Percentiles rank a stretch among this genome's conserved stretches.
These are phyloP conservation scores for Caenorhabditis sp. DNA, from an alignment of 2,888 invertebrate genomes.

Conservation along the genomic window DNA sequence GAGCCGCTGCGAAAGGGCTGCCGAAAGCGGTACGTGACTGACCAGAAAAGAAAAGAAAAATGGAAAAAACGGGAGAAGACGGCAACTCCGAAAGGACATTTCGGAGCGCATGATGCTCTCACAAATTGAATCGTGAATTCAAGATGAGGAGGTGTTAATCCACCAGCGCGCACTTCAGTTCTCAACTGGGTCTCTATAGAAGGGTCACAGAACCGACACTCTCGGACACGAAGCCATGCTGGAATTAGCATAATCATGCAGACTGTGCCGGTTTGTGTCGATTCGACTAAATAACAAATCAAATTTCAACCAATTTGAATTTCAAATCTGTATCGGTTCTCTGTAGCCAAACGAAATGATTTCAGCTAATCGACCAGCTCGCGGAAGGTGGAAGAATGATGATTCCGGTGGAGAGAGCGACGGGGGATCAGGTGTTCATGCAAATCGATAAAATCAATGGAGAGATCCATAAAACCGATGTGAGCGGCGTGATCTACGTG, in stretches of 20 bases:
- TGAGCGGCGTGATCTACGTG: slow-evolving; percentile 98
- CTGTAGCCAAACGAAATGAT: slow-evolving; percentile 6
- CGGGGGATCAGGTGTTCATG: slow-evolving; percentile 86
- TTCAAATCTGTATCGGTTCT: slow-evolving; percentile 23
- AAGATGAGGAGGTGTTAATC: slow-evolving; percentile 43
- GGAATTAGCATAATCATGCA: slow-evolving; percentile 35
- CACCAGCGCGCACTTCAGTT: slow-evolving; percentile 8
- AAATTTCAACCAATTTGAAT: slow-evolving; percentile 23
- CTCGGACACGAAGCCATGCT: too few relatives aligned
- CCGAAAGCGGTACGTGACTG: slow-evolving; percentile 84
- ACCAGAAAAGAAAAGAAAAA: slow-evolving; percentile 37
- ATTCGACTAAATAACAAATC: slow-evolving; percentile 16
- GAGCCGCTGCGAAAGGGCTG: slow-evolving; percentile 83
- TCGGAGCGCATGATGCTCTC: slow-evolving; percentile 42
- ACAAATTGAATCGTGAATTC: slow-evolving; percentile 61
- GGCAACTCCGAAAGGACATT: slow-evolving; percentile 24
- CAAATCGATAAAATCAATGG: slow-evolving; percentile 95
- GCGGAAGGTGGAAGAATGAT: slow-evolving; percentile 93
- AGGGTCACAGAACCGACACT: slow-evolving; percentile 8
- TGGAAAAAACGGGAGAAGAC: slow-evolving; percentile 24
- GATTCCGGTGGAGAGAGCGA: slow-evolving; percentile 78
- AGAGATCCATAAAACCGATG: slow-evolving; percentile 86
- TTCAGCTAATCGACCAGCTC: slow-evolving; percentile 90
- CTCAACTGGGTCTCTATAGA: neutral
- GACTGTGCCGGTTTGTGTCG: neutral